Conservation (phyloP, 2,797 vertebrate species). For the Alfaro cultratus region DNA sequence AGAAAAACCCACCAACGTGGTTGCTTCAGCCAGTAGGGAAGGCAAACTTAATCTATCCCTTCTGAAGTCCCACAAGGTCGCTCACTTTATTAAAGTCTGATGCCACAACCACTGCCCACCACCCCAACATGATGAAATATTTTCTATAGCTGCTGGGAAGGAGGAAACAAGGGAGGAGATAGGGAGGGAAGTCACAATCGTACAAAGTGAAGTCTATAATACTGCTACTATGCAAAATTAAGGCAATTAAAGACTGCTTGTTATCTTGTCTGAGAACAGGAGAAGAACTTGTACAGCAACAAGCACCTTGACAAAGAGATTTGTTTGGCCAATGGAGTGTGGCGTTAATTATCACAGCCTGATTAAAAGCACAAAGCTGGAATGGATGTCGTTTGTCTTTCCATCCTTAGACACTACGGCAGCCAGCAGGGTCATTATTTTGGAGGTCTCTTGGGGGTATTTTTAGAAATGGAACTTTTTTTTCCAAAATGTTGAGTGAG, state of each 20-base stretch:
- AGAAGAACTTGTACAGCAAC: constrained; percentile 82
- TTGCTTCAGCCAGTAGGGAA: constrained; percentile 83
- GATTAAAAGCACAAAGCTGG: constrained; percentile 80
- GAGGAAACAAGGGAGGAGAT: constrained; percentile 59
- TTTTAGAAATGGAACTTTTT: constrained; percentile 47
- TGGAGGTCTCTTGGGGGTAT: constrained; percentile 48
- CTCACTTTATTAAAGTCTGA: constrained; percentile 94
- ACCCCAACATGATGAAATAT: constrained; percentile 88
- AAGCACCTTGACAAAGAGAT: constrained; percentile 87
- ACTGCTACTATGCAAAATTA: constrained; percentile 80
- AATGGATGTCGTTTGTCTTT: constrained; percentile 85
- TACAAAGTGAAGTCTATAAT: constrained; percentile 63
- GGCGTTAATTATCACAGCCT: constrained; percentile 85
- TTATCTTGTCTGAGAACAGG: constrained; percentile 87
- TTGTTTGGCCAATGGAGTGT: constrained; percentile 87
- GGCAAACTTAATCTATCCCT: constrained; percentile 91
- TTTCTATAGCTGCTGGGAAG: constrained; percentile 88
- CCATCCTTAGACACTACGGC: constrained; percentile 66
- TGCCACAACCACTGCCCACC: constrained; percentile 75
- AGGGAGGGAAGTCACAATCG: constrained; percentile 46
- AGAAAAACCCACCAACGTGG: constrained; percentile 87
- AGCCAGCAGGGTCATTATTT: constrained; percentile 72
- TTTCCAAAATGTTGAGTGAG: constrained; percentile 26
- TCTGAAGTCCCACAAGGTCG: constrained; percentile 88
- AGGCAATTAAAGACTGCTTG: constrained; percentile 87